These are phyloP conservation scores for Ciconia boyciana DNA, from an alignment of 2,113 vertebrate genomes.

Conservation along the genomic window DNA sequence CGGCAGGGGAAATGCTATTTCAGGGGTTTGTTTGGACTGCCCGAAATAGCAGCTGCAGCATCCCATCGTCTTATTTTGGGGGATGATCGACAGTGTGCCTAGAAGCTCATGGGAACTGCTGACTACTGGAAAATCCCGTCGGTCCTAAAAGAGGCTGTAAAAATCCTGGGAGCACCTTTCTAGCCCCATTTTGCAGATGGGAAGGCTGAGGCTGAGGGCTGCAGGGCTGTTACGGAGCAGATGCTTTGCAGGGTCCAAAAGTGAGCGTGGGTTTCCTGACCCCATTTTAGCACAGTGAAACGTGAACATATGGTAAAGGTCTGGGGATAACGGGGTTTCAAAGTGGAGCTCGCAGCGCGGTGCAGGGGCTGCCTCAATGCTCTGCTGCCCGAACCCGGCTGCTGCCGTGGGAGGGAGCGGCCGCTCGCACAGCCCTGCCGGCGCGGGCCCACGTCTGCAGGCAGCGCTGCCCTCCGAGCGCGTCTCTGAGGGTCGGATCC, in stretches of 20 bases:
- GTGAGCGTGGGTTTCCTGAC: rapidly evolving
- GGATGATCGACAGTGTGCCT: neutral
- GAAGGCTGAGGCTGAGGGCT: rapidly evolving
- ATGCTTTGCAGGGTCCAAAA: neutral
- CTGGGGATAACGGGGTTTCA: no score
- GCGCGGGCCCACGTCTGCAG: rapidly evolving
- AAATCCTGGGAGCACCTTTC: neutral
- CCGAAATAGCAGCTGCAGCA: neutral
- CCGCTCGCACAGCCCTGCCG: rapidly evolving
- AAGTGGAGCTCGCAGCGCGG: neutral
- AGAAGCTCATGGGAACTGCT: neutral
- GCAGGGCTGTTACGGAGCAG: rapidly evolving
- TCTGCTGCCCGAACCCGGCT: neutral
- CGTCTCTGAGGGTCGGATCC: rapidly evolving
- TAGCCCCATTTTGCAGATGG: neutral
- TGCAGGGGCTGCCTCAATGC: neutral
- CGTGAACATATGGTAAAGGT: neutral
- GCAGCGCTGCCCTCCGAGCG: neutral
- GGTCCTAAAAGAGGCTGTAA: neutral
- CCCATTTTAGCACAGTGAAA: neutral
- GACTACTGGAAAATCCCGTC: neutral
- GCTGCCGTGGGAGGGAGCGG: neutral
- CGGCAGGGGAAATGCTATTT: neutral
- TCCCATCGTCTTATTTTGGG: neutral
- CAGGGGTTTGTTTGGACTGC: neutral